Evolutionary conservation across 2,888 invertebrate genomes (phyloP).

Genomic region (Cephonodes hylas): DNA sequence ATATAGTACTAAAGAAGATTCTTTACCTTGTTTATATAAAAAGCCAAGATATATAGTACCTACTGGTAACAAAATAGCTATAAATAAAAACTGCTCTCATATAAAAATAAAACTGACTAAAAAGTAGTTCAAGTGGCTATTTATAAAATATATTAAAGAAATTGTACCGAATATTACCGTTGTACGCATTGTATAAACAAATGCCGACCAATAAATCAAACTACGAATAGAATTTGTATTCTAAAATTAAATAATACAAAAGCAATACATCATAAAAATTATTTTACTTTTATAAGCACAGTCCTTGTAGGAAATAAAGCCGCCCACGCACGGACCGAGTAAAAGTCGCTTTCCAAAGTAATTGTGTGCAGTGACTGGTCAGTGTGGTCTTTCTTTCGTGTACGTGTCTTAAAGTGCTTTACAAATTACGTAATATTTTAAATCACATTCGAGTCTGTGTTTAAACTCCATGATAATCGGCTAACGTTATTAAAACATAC

Average conservation of each 20-base stretch:
- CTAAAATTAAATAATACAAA: constrained; percentile 42
- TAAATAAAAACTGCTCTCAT: neutral
- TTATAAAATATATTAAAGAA: neutral
- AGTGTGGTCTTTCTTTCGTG: constrained; percentile 27
- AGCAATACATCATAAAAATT: constrained; percentile 58
- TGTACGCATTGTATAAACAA: constrained; percentile 6
- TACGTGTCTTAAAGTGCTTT: constrained; percentile 7
- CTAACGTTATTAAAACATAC: neutral
- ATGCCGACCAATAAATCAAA: constrained; percentile 24
- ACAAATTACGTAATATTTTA: constrained; percentile 7
- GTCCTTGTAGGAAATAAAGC: constrained; percentile 55
- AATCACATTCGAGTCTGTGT: neutral
- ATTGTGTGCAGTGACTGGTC: constrained; percentile 59
- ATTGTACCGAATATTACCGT: neutral
- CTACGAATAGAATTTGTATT: constrained; percentile 29
- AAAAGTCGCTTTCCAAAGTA: constrained; percentile 70
- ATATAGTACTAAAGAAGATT: neutral
- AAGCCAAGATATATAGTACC: neutral
- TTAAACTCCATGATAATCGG: neutral
- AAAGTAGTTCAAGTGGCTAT: constrained; percentile 11
- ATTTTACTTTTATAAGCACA: constrained; percentile 47
- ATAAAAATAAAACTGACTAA: neutral
- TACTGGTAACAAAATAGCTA: neutral
- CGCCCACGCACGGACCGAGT: constrained; percentile 61
- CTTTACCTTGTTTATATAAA: neutral